Conservation (phyloP, 2,113 vertebrate species). For the Semnornis frantzii region DNA sequence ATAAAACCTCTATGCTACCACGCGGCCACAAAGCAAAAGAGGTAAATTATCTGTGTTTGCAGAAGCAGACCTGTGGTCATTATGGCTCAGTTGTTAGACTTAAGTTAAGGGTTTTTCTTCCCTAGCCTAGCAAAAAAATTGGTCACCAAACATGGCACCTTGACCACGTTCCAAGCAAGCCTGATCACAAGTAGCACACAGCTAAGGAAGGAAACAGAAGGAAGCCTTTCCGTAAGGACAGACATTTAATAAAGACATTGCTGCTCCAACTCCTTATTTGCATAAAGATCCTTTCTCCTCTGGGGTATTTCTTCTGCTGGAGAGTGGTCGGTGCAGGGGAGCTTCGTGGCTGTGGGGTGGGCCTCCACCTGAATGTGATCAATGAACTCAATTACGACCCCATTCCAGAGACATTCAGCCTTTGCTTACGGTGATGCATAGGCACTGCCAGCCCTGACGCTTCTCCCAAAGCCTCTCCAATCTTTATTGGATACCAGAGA, state of each 20-base stretch:
- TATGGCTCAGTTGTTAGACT: not conserved
- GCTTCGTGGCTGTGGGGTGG: not conserved
- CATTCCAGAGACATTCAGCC: slow-evolving; percentile 76
- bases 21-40: not conserved
- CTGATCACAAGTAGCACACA: not conserved
- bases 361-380: slow-evolving; percentile 79
- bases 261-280: slow-evolving; percentile 1
- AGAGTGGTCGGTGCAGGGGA: slow-evolving; percentile 29
- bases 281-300: not conserved
- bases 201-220: not conserved
- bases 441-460: slow-evolving; percentile 76
- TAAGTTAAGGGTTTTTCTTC: not conserved
- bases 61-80: fast-evolving
- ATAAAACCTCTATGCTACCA: not conserved
- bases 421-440: slow-evolving; percentile 78
- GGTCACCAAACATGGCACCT: fast-evolving
- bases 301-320: slow-evolving; percentile 21
- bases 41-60: not conserved
- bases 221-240: not conserved
- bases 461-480: slow-evolving; percentile 77
- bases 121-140: not conserved
- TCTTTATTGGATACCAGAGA: slow-evolving; percentile 49
- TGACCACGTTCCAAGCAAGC: not conserved
- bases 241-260: not conserved
- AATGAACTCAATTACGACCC: slow-evolving; percentile 89